phyloP scores from a whole-genome alignment of 2,113 vertebrate genomes.

The Cairina moschata region DNA sequence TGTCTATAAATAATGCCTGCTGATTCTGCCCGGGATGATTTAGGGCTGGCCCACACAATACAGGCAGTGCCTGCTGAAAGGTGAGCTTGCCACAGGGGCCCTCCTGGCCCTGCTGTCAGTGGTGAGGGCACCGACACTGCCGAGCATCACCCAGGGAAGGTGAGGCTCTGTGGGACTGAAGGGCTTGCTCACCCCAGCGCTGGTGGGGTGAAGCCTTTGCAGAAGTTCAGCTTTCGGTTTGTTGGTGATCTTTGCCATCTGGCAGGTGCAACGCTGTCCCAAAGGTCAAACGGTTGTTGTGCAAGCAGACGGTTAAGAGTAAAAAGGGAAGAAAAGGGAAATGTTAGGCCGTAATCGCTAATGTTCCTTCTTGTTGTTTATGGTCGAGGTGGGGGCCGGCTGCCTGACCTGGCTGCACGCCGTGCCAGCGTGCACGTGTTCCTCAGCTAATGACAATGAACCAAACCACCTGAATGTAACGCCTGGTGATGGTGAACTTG shows the following conservation, averaged over 20 bases:
- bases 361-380: accelerated
- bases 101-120: background rate
- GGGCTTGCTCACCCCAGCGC: background rate
- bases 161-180: background rate
- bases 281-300: background rate
- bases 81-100: too few species aligned
- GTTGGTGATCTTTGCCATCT: background rate
- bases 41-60: background rate
- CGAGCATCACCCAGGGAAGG: background rate
- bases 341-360: accelerated
- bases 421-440: background rate
- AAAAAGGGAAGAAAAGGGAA: background rate
- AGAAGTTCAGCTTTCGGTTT: background rate
- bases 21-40: background rate
- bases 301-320: background rate
- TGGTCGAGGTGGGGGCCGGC: too few species aligned
- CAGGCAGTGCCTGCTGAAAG: background rate
- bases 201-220: background rate
- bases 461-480: background rate
- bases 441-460: background rate
- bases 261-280: background rate
- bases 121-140: accelerated
- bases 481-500: background rate
- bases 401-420: too few species aligned
- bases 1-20: background rate